A percentile compares a stretch with the other conserved stretches of the same genome.
These are phyloP conservation scores for Odontamblyopus rebecca DNA, from an alignment of 2,797 vertebrate species.

Conservation along the genomic window DNA sequence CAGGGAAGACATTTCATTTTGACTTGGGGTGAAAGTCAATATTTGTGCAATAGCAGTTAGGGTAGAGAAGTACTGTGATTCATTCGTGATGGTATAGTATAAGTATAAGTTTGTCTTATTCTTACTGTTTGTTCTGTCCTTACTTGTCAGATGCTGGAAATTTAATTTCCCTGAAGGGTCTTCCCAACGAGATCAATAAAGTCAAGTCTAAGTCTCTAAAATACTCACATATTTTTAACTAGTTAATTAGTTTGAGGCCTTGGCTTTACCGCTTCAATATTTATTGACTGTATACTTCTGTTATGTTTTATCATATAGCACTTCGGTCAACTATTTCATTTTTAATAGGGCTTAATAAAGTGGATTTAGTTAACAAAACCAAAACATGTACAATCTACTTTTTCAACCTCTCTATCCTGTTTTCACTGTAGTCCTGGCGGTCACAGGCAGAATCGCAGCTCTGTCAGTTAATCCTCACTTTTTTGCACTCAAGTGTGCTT, in stretches of 20 bases:
- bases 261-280: too few relatives aligned
- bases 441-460: slow-evolving; percentile 1
- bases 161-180: too few relatives aligned
- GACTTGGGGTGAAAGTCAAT: neutral
- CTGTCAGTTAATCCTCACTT: neutral
- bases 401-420: neutral
- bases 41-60: neutral
- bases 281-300: too few relatives aligned
- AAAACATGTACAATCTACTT: neutral
- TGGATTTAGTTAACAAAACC: neutral
- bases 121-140: too few relatives aligned
- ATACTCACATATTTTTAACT: too few relatives aligned
- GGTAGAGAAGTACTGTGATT: neutral
- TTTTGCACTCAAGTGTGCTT: slow-evolving; percentile 20
- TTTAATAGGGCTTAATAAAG: too few relatives aligned
- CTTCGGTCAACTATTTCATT: too few relatives aligned
- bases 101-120: too few relatives aligned
- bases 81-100: neutral
- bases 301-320: too few relatives aligned
- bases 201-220: too few relatives aligned
- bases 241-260: neutral
- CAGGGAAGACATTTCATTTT: neutral
- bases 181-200: too few relatives aligned
- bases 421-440: slow-evolving; percentile 12
- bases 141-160: too few relatives aligned